Base-by-base conservation (phyloP, 1,140 invertebrate genomes). In the Plodia interpunctella region DNA sequence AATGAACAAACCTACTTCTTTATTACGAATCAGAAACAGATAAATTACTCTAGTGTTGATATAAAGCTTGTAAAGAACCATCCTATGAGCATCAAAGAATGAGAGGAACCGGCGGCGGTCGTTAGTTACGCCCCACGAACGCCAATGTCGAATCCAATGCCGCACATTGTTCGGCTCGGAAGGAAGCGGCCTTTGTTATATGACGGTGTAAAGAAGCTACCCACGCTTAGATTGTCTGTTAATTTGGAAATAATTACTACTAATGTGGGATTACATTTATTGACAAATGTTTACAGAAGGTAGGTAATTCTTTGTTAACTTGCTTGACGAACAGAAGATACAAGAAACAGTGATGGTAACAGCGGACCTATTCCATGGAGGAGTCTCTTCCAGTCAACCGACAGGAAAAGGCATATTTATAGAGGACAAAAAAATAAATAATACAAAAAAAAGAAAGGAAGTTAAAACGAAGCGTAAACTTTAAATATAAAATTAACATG, bases 61-160 rank as follows among this genome's bases (percentile, higher is more conserved):
- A 3, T 2, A n/a, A 2, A 44, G 15, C 15, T 44, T 44, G 38
- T 32, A 10, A 8, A 44, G 38, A 44, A 44, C 2, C 38, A 44
- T n/a, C 13, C 10, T 15, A 44, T 13, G 15, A 1, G 3, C 66
- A 64, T 56, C 65, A 62, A 59, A 68, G 79, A 84, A 84, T 84
- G 76, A 78, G 74, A 81, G 81, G 81, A 87, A 83, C 80, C 74
- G 72, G 49, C 70, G 68, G 68, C 65, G 77, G 78, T 86, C 67
- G 80, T 80, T 81, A 83, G 81, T 84, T 76, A 84, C 77, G 74
- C 59, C 61, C 55, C 56, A 60, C 76, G 72, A 68, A 57, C 63
- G 51, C 81, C 81, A 83, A 85, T 85, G 82, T 80, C 83, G 79
- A 76, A 63, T 70, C 73, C 84, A 87, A 85, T 85, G 82, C 79